Evolutionary conservation across 2,113 vertebrate species (phyloP).

Genomic region (Callionymus lyra): DNA sequence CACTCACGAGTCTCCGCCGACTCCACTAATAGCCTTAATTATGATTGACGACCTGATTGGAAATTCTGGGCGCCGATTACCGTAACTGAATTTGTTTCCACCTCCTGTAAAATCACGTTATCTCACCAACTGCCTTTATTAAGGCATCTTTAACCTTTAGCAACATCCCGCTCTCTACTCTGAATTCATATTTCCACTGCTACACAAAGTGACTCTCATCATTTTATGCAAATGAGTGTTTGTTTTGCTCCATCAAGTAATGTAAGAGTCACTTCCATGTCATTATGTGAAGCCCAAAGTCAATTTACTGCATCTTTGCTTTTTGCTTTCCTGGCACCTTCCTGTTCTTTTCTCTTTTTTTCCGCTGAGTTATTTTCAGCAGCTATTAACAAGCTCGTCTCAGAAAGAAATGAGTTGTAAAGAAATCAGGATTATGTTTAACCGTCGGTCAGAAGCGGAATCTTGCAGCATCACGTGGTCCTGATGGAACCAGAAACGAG

Average conservation of each 20-base stretch:
- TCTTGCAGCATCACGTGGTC: slow-evolving; percentile 20
- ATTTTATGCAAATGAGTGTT: slow-evolving; percentile 63
- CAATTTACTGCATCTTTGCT: slow-evolving; percentile 13
- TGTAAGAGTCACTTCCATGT: slow-evolving; percentile 38
- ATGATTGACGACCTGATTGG: slow-evolving; percentile 20
- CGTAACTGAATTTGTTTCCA: slow-evolving; percentile 11
- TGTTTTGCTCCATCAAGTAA: slow-evolving; percentile 55
- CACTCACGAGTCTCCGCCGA: too few relatives aligned
- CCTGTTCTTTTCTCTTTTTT: slow-evolving; percentile 1
- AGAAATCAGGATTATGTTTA: too few relatives aligned
- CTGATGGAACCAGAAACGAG: slow-evolving; percentile 28
- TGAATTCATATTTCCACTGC: slow-evolving; percentile 38
- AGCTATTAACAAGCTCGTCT: not conserved
- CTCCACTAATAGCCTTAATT: slow-evolving; percentile 7
- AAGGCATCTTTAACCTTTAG: slow-evolving; percentile 29
- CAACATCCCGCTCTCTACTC: slow-evolving; percentile 24
- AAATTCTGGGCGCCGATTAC: slow-evolving; percentile 1
- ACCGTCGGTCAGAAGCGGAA: slow-evolving; percentile 6
- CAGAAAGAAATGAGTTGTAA: too few relatives aligned
- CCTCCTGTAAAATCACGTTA: slow-evolving; percentile 25
- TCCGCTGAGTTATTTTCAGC: not conserved
- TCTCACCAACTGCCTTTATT: slow-evolving; percentile 16
- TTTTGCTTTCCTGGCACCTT: not conserved
- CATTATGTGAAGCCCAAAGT: slow-evolving; percentile 12
- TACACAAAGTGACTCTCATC: slow-evolving; percentile 50